Evolutionary conservation across 2,113 vertebrate genomes (phyloP).

Genomic region (Notothenia coriiceps): DNA sequence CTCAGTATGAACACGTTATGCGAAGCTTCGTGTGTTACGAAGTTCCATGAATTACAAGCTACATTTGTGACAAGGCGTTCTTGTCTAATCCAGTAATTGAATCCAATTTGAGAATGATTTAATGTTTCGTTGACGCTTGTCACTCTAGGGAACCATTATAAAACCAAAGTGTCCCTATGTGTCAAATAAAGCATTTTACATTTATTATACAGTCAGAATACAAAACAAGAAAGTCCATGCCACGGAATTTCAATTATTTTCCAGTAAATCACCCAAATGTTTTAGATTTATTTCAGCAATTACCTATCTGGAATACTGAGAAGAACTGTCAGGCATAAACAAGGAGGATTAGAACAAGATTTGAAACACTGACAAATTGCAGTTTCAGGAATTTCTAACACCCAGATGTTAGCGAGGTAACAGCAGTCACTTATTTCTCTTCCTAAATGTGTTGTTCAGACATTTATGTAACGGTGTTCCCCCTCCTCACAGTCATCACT

Average conservation of each 20-base stretch:
- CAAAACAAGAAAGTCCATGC: neutral
- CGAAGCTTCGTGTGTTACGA: neutral
- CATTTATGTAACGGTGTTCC: slow-evolving; percentile 28
- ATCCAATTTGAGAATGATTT: slow-evolving; percentile 11
- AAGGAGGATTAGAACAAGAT: neutral
- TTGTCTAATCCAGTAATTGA: neutral
- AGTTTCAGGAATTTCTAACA: slow-evolving; percentile 1
- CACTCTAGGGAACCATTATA: neutral
- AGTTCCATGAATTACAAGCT: slow-evolving; percentile 12
- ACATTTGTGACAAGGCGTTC: neutral
- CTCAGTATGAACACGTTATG: neutral
- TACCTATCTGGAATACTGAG: slow-evolving; percentile 18
- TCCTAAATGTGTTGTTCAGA: slow-evolving; percentile 13
- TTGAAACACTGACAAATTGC: neutral
- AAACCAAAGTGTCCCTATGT: slow-evolving; percentile 2
- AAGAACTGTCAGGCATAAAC: neutral
- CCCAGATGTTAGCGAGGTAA: slow-evolving; percentile 51
- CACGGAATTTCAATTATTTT: slow-evolving; percentile 4
- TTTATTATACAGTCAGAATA: neutral
- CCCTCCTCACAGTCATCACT: slow-evolving; percentile 30
- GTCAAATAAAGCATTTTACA: slow-evolving; percentile 5
- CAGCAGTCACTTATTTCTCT: slow-evolving; percentile 1
- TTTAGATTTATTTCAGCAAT: neutral
- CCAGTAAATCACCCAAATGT: slow-evolving; percentile 24
- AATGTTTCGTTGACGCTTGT: neutral